These are phyloP conservation scores for Sander vitreus DNA, from an alignment of 2,113 vertebrate genomes.

Conservation along the genomic window DNA sequence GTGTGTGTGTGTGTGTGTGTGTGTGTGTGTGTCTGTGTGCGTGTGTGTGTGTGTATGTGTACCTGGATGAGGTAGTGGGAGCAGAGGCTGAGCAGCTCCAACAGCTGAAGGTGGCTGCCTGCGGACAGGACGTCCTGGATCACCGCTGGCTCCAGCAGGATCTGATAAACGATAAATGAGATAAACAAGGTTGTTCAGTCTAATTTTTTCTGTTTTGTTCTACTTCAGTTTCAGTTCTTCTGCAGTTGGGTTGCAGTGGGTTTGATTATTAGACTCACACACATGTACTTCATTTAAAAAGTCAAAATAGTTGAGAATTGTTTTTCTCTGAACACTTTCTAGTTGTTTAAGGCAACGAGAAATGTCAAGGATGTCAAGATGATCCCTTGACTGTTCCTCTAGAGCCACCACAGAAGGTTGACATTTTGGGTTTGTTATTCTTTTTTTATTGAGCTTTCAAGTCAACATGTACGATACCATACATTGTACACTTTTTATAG, in stretches of 20 bases:
- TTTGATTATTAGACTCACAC: not conserved
- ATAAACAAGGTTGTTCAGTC: slow-evolving; percentile 27
- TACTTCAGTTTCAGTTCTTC: not conserved
- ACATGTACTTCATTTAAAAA: not conserved
- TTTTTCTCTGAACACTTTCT: not conserved
- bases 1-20: not conserved
- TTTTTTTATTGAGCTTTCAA: no score
- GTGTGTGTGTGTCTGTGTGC: slow-evolving; percentile 20
- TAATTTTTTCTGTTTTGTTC: not conserved
- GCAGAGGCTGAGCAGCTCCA: slow-evolving; percentile 96
- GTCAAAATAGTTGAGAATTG: not conserved
- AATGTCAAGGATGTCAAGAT: no score
- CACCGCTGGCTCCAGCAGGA: slow-evolving; percentile 93
- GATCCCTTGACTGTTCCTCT: not conserved
- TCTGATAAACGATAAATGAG: slow-evolving; percentile 76
- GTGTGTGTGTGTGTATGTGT: slow-evolving; percentile 38
- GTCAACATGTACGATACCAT: no score
- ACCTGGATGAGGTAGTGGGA: slow-evolving; percentile 99
- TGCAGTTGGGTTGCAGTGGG: not conserved
- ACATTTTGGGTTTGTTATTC: not conserved
- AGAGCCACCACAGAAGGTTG: not conserved
- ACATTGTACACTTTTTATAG: no score
- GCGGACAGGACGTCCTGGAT: slow-evolving; percentile 97
- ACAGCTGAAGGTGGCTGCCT: slow-evolving; percentile 96
- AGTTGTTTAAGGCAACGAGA: no score